These are phyloP conservation scores for Eupsilia transversa DNA, from an alignment of 2,888 invertebrate genomes.

Conservation along the genomic window DNA sequence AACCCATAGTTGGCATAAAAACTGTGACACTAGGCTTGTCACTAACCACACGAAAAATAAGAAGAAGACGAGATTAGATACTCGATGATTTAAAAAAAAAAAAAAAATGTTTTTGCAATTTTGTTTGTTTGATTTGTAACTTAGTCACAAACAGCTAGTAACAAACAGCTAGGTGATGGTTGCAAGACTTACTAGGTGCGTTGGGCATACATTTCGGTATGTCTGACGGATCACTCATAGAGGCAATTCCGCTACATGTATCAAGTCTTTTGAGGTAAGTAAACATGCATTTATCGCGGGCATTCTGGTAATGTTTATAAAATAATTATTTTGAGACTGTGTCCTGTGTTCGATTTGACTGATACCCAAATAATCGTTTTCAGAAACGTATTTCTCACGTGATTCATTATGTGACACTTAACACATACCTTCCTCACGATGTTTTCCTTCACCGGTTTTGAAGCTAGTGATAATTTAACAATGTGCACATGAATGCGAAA, in stretches of 20 bases:
- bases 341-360: background rate
- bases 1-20: no score
- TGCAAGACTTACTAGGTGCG: background rate
- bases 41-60: no score
- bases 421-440: no score
- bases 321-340: background rate
- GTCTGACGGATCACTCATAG: background rate
- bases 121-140: no score
- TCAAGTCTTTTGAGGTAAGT: background rate
- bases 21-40: no score
- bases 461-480: no score
- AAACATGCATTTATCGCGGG: background rate
- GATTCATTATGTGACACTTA: background rate
- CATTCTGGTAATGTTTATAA: background rate
- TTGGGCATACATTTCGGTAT: background rate
- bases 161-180: background rate
- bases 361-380: background rate
- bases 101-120: no score
- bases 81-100: no score
- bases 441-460: no score
- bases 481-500: no score
- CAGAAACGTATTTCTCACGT: background rate
- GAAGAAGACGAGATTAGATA: no score
- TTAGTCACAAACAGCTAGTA: no score
- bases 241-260: background rate